Evolutionary conservation across 2,888 invertebrate species (phyloP).

Genomic region (Polia nebulosa): DNA sequence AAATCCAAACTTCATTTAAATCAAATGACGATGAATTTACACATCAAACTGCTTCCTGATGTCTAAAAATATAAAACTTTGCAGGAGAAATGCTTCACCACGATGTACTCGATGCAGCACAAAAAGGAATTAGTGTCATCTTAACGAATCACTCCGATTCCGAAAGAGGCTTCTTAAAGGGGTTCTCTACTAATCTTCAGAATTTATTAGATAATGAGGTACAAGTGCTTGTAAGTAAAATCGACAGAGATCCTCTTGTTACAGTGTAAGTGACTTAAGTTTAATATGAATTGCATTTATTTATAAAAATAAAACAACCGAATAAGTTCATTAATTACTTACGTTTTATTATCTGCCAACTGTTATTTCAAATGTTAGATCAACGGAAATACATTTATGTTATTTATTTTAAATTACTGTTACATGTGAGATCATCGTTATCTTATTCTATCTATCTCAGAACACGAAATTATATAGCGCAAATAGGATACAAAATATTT

Average conservation of each 20-base stretch:
- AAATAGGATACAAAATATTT: constrained; percentile 63
- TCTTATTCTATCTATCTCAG: constrained; percentile 71
- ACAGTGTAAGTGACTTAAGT: constrained; percentile 90
- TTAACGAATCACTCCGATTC: constrained; percentile 98
- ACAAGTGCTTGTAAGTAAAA: constrained; percentile 93
- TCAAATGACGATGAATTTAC: not conserved
- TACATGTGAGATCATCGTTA: constrained; percentile 87
- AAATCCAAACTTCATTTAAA: not conserved
- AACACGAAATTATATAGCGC: constrained; percentile 53
- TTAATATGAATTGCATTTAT: constrained; percentile 8
- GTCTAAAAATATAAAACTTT: constrained; percentile 50
- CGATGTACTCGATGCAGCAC: constrained; percentile 96
- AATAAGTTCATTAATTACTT: constrained; percentile 47
- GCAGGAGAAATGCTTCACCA: constrained; percentile 98
- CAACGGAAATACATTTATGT: constrained; percentile 42
- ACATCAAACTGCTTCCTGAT: not conserved
- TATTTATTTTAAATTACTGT: constrained; percentile 62
- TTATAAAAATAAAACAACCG: constrained; percentile 48
- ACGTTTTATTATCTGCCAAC: constrained; percentile 64
- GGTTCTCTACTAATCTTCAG: constrained; percentile 87
- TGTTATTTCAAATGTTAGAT: constrained; percentile 59
- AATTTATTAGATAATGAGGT: constrained; percentile 87
- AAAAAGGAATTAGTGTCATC: constrained; percentile 95
- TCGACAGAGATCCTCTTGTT: constrained; percentile 95
- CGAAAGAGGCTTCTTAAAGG: constrained; percentile 96